Base-by-base conservation (phyloP, 2,888 invertebrate genomes). In the Megastigmus dorsalis region DNA sequence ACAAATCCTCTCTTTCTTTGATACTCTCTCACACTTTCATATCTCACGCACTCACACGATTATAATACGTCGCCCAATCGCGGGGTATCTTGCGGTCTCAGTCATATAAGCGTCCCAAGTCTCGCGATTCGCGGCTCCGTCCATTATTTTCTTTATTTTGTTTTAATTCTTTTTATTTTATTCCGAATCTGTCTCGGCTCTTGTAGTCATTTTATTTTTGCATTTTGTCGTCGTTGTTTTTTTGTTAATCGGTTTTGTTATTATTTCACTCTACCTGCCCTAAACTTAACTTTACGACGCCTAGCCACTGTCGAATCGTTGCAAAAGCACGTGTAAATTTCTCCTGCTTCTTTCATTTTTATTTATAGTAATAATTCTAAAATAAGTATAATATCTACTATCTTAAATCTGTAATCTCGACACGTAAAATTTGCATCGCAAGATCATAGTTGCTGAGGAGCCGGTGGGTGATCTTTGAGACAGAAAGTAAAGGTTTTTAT, bases 291-390 rank as follows among this genome's bases (percentile, higher is more conserved):
- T 67, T 52, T 57, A 69, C 50, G 36, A 72, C 57, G 26, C 54
- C 63, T 50, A 63, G 48, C 18, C 55, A 76, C 54, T 63, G 52
- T 68, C 69, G 30, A 74, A 68, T 76, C 67, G 55, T 79, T 81
- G 82, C 82, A 80, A 84, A 84, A 83, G 82, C 80, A 81, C 80
- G 80, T 81, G 80, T 82, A 82, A 84, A 83, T 82, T 84, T 82
- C 82, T 82, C 78, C 81, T 82, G 75, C 68, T 81, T 82, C 80
- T 81, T 79, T 81, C 80, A n/a, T n/a, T n/a, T 80, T 82, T 78
- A 80, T 73, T 71, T 81, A 82, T 80, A 78, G 79, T 84, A 82
- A 79, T 79, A 80, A 77, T 72, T 73, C 54, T 77, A 77, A 63
- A 67, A 72, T 72, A 76, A 76, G 59, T 45, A 74, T 75, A 71